Evolutionary conservation across 2,797 vertebrate species (phyloP), one percentile per base, ranked within the genome.

Genomic region (Dryobates pubescens): DNA sequence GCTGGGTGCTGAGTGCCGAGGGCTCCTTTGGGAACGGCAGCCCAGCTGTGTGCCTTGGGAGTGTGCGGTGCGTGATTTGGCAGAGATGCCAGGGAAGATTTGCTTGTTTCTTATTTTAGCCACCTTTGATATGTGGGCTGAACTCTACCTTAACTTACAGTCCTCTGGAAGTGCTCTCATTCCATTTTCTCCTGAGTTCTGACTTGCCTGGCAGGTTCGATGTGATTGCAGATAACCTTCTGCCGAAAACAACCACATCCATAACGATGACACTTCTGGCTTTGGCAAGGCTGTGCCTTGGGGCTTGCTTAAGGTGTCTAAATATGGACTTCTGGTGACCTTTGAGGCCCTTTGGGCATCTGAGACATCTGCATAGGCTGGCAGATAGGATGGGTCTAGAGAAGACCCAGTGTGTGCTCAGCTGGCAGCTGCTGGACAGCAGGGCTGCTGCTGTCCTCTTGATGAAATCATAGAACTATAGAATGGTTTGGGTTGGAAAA

Each of bases 241-340:
- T 74, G 56, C 81, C 78, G 84, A 47, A 91, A 92, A 84, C 92
- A 90, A 36, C 61, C 71, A 74, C 80, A 79, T 63, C 53, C 78
- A 92, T 80, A 81, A 78, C 2, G 1, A 78, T 56, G 63, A 67
- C 91, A 89, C 65, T 78, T 64, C 17, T 53, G 87, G 87, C 69
- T 69, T 87, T 81, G 73, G 23, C 47, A 15, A 22, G 74, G 38
- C 80, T 82, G 88, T 47, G 53, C 68, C 62, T 69, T 82, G 79
- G 81, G 61, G 20, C 34, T 63, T 19, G 2, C 26, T 69, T 49
- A 6, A 75, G 51, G 10, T 58, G 51, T 18, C 72, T 80, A 72
- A 78, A 62, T 30, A 63, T 15, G 27, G 67, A 43, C 45, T 36
- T 85, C 45, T 80, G 29, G 56, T 34, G 67, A 58, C 34, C 41